Percentiles rank a stretch among this genome's conserved stretches.
These are phyloP conservation scores for Siniperca scherzeri DNA, from an alignment of 2,797 vertebrate species.

Conservation along the genomic window DNA sequence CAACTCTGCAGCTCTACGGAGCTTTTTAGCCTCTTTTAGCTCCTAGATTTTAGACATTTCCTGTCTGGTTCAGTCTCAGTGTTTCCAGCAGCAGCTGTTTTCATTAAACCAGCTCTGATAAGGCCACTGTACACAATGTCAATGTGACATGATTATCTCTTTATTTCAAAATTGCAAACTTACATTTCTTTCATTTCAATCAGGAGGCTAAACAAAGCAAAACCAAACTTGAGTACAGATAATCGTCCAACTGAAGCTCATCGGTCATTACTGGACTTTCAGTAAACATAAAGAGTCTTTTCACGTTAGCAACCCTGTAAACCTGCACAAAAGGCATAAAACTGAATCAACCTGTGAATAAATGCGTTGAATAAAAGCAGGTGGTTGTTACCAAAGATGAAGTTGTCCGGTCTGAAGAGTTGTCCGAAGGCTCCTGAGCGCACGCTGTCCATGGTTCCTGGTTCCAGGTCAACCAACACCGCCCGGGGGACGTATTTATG, in stretches of 20 bases:
- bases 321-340: not conserved
- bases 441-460: slow-evolving; percentile 89
- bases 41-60: not conserved
- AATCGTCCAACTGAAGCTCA: too few relatives aligned
- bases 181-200: too few relatives aligned
- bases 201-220: not conserved
- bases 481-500: slow-evolving; percentile 88
- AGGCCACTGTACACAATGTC: too few relatives aligned
- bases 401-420: slow-evolving; percentile 89
- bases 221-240: too few relatives aligned
- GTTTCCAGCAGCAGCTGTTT: too few relatives aligned
- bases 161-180: too few relatives aligned
- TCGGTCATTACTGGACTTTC: too few relatives aligned
- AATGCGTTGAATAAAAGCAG: not conserved
- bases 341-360: not conserved
- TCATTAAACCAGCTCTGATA: too few relatives aligned
- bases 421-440: slow-evolving; percentile 88
- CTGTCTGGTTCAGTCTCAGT: too few relatives aligned
- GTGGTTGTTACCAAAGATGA: slow-evolving; percentile 84
- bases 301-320: not conserved
- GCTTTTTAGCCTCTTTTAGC: not conserved
- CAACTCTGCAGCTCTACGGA: not conserved
- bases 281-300: too few relatives aligned
- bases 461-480: slow-evolving; percentile 87
- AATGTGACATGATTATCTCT: too few relatives aligned